Percentiles rank a stretch among this genome's conserved stretches.
Conservation (phyloP, 2,888 invertebrate genomes). For the Tetragonula carbonaria region DNA sequence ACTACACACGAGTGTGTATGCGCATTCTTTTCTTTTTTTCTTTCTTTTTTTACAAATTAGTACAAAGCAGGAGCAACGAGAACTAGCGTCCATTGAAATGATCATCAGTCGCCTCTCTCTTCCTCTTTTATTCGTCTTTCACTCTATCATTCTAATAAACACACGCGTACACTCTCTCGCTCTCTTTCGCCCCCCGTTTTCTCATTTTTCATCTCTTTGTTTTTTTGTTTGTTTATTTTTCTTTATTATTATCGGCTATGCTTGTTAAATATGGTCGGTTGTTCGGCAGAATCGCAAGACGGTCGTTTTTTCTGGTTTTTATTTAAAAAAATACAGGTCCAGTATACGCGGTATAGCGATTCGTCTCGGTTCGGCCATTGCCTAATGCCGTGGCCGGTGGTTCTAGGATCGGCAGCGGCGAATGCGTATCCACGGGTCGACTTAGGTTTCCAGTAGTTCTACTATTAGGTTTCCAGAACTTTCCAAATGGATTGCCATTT, state of each 20-base stretch:
- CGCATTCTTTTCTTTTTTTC: too few relatives aligned
- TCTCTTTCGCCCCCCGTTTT: neutral
- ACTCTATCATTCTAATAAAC: neutral
- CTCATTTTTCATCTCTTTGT: too few relatives aligned
- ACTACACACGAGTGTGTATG: neutral
- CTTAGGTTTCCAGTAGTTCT: neutral
- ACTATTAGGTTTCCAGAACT: neutral
- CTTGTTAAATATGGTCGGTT: slow-evolving; percentile 22
- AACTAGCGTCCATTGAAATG: slow-evolving; percentile 8
- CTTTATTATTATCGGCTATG: neutral
- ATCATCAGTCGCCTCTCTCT: slow-evolving; percentile 26
- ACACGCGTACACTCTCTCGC: neutral
- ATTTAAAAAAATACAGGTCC: slow-evolving; percentile 58
- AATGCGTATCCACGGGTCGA: slow-evolving; percentile 27
- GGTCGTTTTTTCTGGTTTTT: slow-evolving; percentile 17
- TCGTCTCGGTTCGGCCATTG: slow-evolving; percentile 19
- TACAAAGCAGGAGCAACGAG: slow-evolving; percentile 12
- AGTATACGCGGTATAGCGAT: slow-evolving; percentile 41
- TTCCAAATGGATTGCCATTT: neutral
- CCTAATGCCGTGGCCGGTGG: slow-evolving; percentile 21
- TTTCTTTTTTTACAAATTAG: neutral
- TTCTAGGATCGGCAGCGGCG: slow-evolving; percentile 32
- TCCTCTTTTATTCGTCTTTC: neutral
- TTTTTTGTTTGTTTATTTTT: neutral
- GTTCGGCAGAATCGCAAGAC: slow-evolving; percentile 32